Evolutionary conservation across 2,888 invertebrate species (phyloP), one percentile per base, ranked within the genome.

Genomic region (Kuschelorhynchus macadamiae): DNA sequence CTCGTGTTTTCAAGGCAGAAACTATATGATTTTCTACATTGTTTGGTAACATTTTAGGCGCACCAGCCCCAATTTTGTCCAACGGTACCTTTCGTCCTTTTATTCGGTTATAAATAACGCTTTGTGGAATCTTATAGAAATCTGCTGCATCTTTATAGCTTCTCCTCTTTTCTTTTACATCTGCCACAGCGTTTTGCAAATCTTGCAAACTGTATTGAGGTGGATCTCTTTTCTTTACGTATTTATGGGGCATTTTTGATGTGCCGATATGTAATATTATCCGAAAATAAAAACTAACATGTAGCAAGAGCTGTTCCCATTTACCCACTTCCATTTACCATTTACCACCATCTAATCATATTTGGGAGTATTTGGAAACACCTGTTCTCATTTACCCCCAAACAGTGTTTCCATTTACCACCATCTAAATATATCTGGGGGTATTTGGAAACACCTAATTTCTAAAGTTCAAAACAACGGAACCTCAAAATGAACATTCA

Each of bases 71-170:
- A 8, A 52, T 21, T 16, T 33, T 17, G n/a, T 47, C 4, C 12
- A 30, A 17, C 14, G 49, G 2, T 20, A 5, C 25, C 30, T 50
- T 50, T 18, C 18, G 7, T 1, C 20, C 18, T 18, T 44, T 50
- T 30, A 50, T 50, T 50, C 50, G 7, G 21, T 50, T 50, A n/a
- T 12, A 50, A 12, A 50, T 20, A 12, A 50, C 50, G n/a, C 21
- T n/a, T 30, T 50, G 11, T 30, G 50, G 50, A 17, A 50, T 33
- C 9, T 17, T 12, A 21, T 30, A 50, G 12, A 16, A 32, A 4
- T 39, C 20, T 36, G 14, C 14, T 8, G 32, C 53, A 8, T 53
- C 17, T 16, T 14, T 30, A 14, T 53, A 53, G 20, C 16, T 16
- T 18, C 36, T 17, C 4, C 18, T 53, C 36, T 53, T 33, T 17